Conservation (phyloP, 1,140 invertebrate genomes). For the Hypothenemus hampei region DNA sequence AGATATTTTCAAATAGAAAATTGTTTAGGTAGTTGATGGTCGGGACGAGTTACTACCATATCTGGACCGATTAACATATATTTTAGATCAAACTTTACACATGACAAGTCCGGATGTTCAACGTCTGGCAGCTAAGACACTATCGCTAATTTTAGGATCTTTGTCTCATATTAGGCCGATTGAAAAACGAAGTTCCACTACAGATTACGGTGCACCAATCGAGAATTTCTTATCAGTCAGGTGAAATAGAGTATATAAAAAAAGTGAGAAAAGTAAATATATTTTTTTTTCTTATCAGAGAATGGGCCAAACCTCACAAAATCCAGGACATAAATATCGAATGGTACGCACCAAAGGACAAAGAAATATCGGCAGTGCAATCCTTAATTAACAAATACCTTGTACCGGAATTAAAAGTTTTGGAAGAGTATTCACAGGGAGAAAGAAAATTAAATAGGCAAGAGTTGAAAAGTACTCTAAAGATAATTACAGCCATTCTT, state of each 20-base stretch:
- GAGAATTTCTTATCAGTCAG: slow-evolving; percentile 68
- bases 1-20: background rate
- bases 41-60: slow-evolving; percentile 49
- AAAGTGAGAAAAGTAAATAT: background rate
- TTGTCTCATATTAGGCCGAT: slow-evolving; percentile 57
- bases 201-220: slow-evolving; percentile 59
- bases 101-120: slow-evolving; percentile 53
- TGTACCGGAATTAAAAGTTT: slow-evolving; percentile 49
- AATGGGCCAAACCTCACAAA: slow-evolving; percentile 74
- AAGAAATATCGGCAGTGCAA: slow-evolving; percentile 63
- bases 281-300: too few species aligned
- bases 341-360: slow-evolving; percentile 71
- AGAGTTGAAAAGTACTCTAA: slow-evolving; percentile 43
- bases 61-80: slow-evolving; percentile 47
- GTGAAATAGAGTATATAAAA: slow-evolving; percentile 39
- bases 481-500: slow-evolving; percentile 49
- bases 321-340: slow-evolving; percentile 61
- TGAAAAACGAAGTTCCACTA: slow-evolving; percentile 59
- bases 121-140: slow-evolving; percentile 46
- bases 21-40: slow-evolving; percentile 38
- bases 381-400: slow-evolving; percentile 63
- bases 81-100: slow-evolving; percentile 52
- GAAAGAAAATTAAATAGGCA: slow-evolving; percentile 42
- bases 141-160: slow-evolving; percentile 51
- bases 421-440: slow-evolving; percentile 50